These are phyloP conservation scores for Pogonocichla stellata DNA, from an alignment of 2,113 vertebrate genomes.

Conservation along the genomic window DNA sequence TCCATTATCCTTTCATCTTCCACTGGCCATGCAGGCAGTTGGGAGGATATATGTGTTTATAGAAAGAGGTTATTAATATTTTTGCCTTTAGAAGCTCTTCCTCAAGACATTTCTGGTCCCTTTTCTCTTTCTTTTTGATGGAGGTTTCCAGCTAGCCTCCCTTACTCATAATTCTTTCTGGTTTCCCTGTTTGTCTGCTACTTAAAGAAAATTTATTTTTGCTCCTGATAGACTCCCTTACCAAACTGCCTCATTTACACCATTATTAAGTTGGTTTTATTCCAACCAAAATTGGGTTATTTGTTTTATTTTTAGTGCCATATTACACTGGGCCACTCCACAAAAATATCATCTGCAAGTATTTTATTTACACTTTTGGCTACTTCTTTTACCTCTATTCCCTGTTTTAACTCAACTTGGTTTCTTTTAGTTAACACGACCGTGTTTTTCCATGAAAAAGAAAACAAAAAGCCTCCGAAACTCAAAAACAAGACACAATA, in stretches of 20 bases:
- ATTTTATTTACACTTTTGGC: neutral
- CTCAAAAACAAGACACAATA: neutral
- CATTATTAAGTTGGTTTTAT: rapidly evolving
- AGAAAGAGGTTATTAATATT: neutral
- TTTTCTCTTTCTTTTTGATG: neutral
- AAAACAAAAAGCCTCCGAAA: neutral
- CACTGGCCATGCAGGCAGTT: neutral
- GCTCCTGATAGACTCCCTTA: neutral
- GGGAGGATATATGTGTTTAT: neutral
- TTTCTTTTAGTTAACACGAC: neutral
- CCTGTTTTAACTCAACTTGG: neutral
- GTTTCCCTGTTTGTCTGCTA: neutral
- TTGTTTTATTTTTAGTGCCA: neutral
- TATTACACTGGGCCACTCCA: neutral
- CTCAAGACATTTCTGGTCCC: neutral
- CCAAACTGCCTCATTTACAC: neutral
- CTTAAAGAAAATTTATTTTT: neutral
- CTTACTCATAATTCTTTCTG: neutral
- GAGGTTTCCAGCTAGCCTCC: neutral
- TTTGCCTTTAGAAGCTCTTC: neutral
- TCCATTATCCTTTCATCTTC: slow-evolving; percentile 57
- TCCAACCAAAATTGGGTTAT: neutral
- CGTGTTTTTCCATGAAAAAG: neutral
- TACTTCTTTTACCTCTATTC: neutral
- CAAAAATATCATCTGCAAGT: neutral